Evolutionary conservation across 2,113 vertebrate species (phyloP).

Genomic region (Cepphus grylle): DNA sequence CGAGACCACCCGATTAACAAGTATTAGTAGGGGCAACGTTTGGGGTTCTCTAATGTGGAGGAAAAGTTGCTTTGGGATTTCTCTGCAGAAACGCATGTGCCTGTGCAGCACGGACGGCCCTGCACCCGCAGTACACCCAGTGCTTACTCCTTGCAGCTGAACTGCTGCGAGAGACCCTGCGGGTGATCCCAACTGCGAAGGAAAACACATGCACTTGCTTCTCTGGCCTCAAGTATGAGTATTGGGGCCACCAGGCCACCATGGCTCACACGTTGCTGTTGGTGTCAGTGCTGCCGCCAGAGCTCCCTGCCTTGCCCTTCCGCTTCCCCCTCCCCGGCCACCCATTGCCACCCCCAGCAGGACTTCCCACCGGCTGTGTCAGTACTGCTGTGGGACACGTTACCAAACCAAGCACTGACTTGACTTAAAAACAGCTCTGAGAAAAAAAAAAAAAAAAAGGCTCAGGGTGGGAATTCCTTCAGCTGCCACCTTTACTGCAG

Average conservation of each 20-base stretch:
- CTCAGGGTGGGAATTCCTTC: not conserved
- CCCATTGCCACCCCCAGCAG: not conserved
- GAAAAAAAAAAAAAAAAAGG: not conserved
- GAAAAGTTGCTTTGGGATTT: not conserved
- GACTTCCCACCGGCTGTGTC: not conserved
- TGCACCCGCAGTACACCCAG: too few relatives aligned
- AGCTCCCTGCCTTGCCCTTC: not conserved
- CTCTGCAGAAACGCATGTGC: not conserved
- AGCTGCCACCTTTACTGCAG: not conserved
- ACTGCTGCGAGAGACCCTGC: not conserved
- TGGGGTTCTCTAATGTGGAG: not conserved
- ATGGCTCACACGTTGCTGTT: fast-evolving
- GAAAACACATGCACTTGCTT: not conserved
- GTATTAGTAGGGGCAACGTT: not conserved
- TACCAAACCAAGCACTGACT: not conserved
- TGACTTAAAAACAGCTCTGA: not conserved
- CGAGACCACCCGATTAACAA: not conserved
- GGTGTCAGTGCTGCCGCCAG: not conserved
- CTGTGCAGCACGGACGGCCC: not conserved
- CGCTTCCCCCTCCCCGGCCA: fast-evolving
- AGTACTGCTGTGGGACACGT: not conserved
- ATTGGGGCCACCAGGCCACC: not conserved
- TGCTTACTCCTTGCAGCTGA: not conserved
- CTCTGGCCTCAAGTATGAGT: not conserved
- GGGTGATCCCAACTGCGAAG: not conserved